Percentiles rank a stretch among this genome's conserved stretches.
Conservation (phyloP, 2,113 vertebrate genomes). For the Pelodiscus sinensis region DNA sequence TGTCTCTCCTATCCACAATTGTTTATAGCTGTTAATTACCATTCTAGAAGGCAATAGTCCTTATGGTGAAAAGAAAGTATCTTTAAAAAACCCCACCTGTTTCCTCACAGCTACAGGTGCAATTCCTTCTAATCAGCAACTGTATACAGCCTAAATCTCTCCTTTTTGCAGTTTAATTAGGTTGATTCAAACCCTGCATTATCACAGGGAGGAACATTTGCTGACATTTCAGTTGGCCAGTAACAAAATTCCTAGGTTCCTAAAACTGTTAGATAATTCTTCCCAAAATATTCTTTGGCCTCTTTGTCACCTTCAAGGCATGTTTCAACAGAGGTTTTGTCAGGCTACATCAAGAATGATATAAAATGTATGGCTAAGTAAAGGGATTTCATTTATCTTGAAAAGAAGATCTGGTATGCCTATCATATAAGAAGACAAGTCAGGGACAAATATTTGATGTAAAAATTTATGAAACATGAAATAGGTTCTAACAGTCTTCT, state of each 20-base stretch:
- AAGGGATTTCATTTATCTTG: conserved; percentile 36
- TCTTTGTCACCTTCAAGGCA: not conserved
- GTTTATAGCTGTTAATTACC: not conserved
- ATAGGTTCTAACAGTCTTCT: conserved; percentile 45
- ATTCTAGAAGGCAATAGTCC: not conserved
- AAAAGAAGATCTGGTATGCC: conserved; percentile 32
- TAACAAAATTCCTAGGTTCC: not conserved
- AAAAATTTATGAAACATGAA: conserved; percentile 74
- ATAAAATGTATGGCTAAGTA: not conserved
- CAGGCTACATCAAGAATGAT: not conserved
- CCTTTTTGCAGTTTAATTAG: no score
- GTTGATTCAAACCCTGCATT: no score
- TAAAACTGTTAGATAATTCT: not conserved
- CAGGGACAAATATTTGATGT: conserved; percentile 53
- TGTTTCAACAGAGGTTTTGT: not conserved
- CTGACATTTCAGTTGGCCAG: not conserved
- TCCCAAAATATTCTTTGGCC: not conserved
- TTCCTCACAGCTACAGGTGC: no score
- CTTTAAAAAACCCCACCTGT: no score
- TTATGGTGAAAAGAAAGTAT: not conserved
- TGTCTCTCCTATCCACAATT: not conserved
- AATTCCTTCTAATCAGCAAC: no score
- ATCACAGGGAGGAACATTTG: not conserved
- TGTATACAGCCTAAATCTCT: no score
- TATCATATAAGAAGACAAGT: conserved; percentile 26